phyloP scores from a whole-genome alignment of 2,113 vertebrate genomes.

The Gallinago undulata region DNA sequence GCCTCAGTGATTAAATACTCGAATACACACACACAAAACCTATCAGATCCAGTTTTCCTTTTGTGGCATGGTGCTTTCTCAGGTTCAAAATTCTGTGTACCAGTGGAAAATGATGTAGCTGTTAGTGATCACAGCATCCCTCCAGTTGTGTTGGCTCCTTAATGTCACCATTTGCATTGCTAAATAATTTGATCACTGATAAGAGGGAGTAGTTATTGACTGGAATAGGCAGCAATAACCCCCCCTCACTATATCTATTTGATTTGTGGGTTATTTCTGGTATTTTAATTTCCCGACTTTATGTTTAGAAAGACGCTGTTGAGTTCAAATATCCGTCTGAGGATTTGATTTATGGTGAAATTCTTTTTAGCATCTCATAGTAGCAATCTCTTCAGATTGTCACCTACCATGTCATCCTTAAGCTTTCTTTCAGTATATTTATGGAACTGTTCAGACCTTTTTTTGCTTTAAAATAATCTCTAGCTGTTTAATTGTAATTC shows the following conservation, averaged over 20 bases:
- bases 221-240: neutral
- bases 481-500: neutral
- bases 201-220: neutral
- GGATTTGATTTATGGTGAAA: neutral
- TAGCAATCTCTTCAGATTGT: neutral
- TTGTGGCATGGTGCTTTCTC: neutral
- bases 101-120: neutral
- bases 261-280: constrained; percentile 2
- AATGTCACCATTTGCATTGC: neutral
- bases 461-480: constrained; percentile 11
- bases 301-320: neutral
- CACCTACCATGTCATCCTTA: neutral
- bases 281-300: neutral
- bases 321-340: neutral
- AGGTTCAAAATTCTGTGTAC: neutral
- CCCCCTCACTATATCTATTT: neutral
- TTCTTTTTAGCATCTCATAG: neutral
- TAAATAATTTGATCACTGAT: constrained; percentile 1
- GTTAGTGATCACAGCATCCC: neutral
- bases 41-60: neutral
- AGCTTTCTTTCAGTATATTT: neutral
- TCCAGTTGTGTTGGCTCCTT: neutral
- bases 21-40: too few relatives aligned
- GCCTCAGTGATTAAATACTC: neutral
- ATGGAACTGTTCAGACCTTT: neutral